Base-by-base conservation (phyloP, 2,888 invertebrate genomes). In the Tridacna crocea region DNA sequence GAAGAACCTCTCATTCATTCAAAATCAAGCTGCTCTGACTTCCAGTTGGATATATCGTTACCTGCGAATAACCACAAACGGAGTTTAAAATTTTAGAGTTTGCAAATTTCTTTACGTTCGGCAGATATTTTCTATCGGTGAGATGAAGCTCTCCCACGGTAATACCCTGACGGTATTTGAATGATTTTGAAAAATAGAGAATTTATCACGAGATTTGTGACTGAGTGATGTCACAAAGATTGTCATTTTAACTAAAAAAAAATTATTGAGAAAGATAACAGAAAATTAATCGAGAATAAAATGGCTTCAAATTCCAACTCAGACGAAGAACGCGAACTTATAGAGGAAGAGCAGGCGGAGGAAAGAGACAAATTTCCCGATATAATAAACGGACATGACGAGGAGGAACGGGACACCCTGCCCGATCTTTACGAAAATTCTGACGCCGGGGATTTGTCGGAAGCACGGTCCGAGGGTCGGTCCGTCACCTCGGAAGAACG, bases 401-500 rank as follows among this genome's bases (percentile, higher is more conserved):
- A 82, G 36, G 87, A 84, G 48, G 87, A 84, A 46, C 66, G 83
- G 22, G 87, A 87, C 58, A 51, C 70, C 6, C 70, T 84, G 24
- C 84, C 87, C 13, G 87, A 87, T 61, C 70, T 84, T 6, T 81
- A 83, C 36, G 84, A 87, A 26, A 79, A 76, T 27, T 79, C 81
- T 27, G 87, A 87, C 63, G 75, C 82, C 12, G 77, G 81, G 1
- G 87, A 87, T 48, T 65, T 79, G 61, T 80, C 87, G 0, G 84
- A 84, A 46, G 68, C 80, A 65, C 82, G 84, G 13, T 84, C 84
- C 1, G 86, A 87, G 55, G 74, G 80, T 27, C 84, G 87, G 15
- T 83, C 83, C 6, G 75, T 76, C 60, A 87, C 82, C 72, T 87
- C 87, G n/a, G 87, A 87, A n/a, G 87, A 87, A 51, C 77, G 84